phyloP scores from a whole-genome alignment of 2,888 invertebrate genomes.

The Gerris lacustris region DNA sequence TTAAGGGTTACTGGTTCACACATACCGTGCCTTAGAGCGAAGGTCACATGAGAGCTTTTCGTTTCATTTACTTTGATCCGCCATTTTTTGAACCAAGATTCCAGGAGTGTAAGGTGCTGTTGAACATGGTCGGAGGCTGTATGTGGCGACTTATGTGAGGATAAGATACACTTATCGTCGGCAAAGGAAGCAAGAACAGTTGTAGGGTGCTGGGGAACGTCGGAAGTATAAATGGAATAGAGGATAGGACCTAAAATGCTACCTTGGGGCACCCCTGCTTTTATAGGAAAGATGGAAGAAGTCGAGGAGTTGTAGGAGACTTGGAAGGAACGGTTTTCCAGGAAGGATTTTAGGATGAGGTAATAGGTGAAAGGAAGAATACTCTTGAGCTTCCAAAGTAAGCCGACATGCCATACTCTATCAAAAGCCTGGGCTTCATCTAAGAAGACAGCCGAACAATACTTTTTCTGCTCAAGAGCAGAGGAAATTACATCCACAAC shows the following conservation, averaged over 20 bases:
- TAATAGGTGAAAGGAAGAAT: slow-evolving; percentile 16
- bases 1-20: slow-evolving; percentile 8
- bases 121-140: neutral
- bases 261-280: slow-evolving; percentile 19
- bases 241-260: slow-evolving; percentile 17
- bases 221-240: slow-evolving; percentile 14
- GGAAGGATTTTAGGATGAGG: slow-evolving; percentile 16
- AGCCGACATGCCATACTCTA: slow-evolving; percentile 18
- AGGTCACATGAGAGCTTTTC: neutral
- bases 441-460: slow-evolving; percentile 19
- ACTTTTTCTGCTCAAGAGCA: slow-evolving; percentile 20
- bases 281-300: slow-evolving; percentile 4
- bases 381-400: slow-evolving; percentile 14
- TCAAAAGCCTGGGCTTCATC: slow-evolving; percentile 26
- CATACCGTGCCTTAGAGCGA: neutral
- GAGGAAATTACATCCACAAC: slow-evolving; percentile 16
- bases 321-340: slow-evolving; percentile 7
- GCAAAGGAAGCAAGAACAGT: slow-evolving; percentile 5
- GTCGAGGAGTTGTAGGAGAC: slow-evolving; percentile 7
- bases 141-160: neutral
- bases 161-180: too few species aligned
- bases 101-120: neutral
- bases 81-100: neutral
- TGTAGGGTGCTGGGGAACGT: slow-evolving; percentile 7
- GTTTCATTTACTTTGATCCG: neutral